Evolutionary conservation across 2,113 vertebrate species (phyloP).

Genomic region (Macrotis lagotis): DNA sequence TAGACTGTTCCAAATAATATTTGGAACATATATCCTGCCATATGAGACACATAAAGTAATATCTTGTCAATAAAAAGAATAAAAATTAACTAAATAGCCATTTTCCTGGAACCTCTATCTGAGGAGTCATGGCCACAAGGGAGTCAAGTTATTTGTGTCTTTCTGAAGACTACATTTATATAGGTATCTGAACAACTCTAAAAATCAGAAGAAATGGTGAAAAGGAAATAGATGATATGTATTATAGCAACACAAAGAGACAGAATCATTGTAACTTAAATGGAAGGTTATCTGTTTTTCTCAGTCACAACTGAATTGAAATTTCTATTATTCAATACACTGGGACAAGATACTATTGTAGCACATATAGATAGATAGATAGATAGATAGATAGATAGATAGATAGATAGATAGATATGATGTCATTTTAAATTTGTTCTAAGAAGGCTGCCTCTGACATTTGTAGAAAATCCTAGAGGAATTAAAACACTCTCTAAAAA

Average conservation of each 20-base stretch:
- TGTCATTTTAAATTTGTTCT: slow-evolving; percentile 61
- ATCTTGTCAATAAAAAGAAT: slow-evolving; percentile 32
- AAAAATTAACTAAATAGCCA: slow-evolving; percentile 55
- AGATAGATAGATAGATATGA: slow-evolving; percentile 65
- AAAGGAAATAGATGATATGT: slow-evolving; percentile 65
- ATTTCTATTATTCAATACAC: slow-evolving; percentile 64
- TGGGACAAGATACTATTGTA: slow-evolving; percentile 48
- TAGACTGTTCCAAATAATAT: neutral
- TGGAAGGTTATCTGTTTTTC: slow-evolving; percentile 58
- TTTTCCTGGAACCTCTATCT: slow-evolving; percentile 34
- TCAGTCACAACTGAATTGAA: slow-evolving; percentile 66
- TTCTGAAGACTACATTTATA: slow-evolving; percentile 55
- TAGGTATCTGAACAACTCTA: slow-evolving; percentile 66
- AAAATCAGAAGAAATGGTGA: slow-evolving; percentile 63
- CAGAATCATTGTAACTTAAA: slow-evolving; percentile 63
- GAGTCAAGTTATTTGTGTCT: slow-evolving; percentile 51
- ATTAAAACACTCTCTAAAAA: slow-evolving; percentile 57
- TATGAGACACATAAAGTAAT: slow-evolving; percentile 27
- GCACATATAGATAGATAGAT: too few species aligned
- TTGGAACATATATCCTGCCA: neutral
- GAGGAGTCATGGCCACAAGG: slow-evolving; percentile 33
- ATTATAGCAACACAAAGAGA: slow-evolving; percentile 63
- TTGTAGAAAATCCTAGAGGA: slow-evolving; percentile 59
- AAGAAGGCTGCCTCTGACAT: slow-evolving; percentile 45
- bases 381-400: too few species aligned